phyloP scores from a whole-genome alignment of 53 echinoderm and acorn worm species.

The Paelopatides confundens region DNA sequence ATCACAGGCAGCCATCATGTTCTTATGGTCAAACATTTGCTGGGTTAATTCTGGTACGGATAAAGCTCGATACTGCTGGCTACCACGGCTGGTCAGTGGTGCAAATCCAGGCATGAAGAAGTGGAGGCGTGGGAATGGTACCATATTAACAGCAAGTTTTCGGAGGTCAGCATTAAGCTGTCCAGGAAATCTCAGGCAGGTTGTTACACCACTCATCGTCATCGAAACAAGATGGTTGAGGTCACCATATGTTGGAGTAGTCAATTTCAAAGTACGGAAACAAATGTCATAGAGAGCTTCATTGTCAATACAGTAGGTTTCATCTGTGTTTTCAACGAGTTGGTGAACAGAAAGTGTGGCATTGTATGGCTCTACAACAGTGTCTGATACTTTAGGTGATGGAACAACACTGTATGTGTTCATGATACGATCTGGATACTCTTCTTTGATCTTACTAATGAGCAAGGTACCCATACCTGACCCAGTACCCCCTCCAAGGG shows the following conservation, averaged over 20 bases:
- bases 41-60: constrained; percentile 93
- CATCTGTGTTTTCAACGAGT: constrained; percentile 92
- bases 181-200: constrained; percentile 84
- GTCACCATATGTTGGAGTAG: constrained; percentile 87
- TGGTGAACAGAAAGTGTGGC: constrained; percentile 96
- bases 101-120: constrained; percentile 89
- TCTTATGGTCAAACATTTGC: constrained; percentile 96
- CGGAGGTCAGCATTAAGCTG: constrained; percentile 81
- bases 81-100: constrained; percentile 81
- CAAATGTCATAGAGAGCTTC: constrained; percentile 98
- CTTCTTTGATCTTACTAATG: constrained; percentile 89
- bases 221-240: constrained; percentile 89
- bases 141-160: constrained; percentile 84
- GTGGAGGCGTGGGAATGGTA: constrained; percentile 85
- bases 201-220: constrained; percentile 96
- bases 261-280: constrained; percentile 97
- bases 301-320: constrained; percentile 96
- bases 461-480: constrained; percentile 94
- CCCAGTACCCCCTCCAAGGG: too few relatives aligned
- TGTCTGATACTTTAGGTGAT: constrained; percentile 96
- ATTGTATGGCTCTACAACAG: constrained; percentile 96
- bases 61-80: constrained; percentile 86
- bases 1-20: constrained; percentile 99
- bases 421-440: constrained; percentile 94
- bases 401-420: constrained; percentile 93